These are phyloP conservation scores for Kuschelorhynchus macadamiae DNA, from an alignment of 2,888 invertebrate species.

Conservation along the genomic window DNA sequence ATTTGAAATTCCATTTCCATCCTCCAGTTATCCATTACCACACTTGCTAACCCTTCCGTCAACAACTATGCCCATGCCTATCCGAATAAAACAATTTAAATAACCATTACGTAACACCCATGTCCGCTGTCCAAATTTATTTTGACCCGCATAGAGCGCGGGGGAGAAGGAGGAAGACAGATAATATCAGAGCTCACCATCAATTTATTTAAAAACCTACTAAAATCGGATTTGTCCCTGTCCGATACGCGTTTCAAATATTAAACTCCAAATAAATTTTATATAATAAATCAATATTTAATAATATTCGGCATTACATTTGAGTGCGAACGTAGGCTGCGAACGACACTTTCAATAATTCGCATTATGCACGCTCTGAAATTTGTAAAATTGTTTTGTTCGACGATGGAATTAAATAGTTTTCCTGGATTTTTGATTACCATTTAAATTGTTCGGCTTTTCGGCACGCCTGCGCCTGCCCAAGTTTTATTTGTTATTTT, in stretches of 20 bases:
- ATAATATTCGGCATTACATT: conserved; percentile 44
- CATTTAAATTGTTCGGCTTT: too few relatives aligned
- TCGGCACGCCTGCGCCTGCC: too few relatives aligned
- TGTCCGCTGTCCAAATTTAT: not conserved
- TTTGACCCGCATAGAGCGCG: not conserved
- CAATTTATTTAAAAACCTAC: conserved; percentile 38
- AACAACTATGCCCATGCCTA: too few relatives aligned
- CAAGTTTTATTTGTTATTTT: too few relatives aligned
- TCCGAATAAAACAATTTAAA: conserved; percentile 2
- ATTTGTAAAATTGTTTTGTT: conserved; percentile 35
- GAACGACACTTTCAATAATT: conserved; percentile 40
- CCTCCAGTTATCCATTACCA: too few relatives aligned
- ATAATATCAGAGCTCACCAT: not conserved
- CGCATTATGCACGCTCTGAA: conserved; percentile 34
- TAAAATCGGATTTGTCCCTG: conserved; percentile 38
- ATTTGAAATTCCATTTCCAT: too few relatives aligned
- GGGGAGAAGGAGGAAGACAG: not conserved
- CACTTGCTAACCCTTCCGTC: too few relatives aligned
- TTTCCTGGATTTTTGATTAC: too few relatives aligned
- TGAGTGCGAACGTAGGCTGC: conserved; percentile 38
- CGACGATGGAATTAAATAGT: not conserved
- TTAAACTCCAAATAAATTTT: conserved; percentile 44
- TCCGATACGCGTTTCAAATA: conserved; percentile 31
- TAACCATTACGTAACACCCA: not conserved
- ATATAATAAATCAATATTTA: conserved; percentile 48